phyloP scores from a whole-genome alignment of 2,888 invertebrate species.

The Sericinus montela region DNA sequence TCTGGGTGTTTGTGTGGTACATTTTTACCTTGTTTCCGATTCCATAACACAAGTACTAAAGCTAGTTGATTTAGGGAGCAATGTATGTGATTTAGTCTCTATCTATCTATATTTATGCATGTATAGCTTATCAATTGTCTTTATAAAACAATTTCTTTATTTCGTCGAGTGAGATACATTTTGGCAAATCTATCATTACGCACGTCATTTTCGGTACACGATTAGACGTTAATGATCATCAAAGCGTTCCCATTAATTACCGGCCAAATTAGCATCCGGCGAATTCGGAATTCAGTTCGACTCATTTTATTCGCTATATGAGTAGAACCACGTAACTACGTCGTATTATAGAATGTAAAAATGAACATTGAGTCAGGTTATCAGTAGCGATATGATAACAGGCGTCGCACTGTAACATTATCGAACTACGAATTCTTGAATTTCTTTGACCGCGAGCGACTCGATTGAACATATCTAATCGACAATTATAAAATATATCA shows the following conservation, averaged over 20 bases:
- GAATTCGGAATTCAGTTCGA: slow-evolving; percentile 47
- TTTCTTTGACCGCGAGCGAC: slow-evolving; percentile 3
- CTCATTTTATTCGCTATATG: slow-evolving; percentile 46
- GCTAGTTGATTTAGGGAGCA: no score
- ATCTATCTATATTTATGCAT: no score
- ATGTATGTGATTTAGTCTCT: no score
- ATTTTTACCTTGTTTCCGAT: slow-evolving; percentile 1
- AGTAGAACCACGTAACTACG: slow-evolving; percentile 45
- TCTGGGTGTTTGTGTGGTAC: no score
- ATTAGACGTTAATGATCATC: slow-evolving; percentile 26
- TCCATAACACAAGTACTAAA: no score
- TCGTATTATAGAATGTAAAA: slow-evolving; percentile 41
- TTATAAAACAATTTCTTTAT: background rate
- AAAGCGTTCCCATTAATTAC: slow-evolving; percentile 36
- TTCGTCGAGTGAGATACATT: background rate
- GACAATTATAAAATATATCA: no score
- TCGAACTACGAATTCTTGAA: slow-evolving; percentile 18
- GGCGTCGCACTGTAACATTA: slow-evolving; percentile 17
- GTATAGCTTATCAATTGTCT: no score
- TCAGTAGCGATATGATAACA: slow-evolving; percentile 39
- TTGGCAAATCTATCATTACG: background rate
- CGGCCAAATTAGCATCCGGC: slow-evolving; percentile 40
- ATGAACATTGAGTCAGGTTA: slow-evolving; percentile 39
- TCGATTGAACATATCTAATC: no score
- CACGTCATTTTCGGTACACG: slow-evolving; percentile 14